Conservation (phyloP, 2,888 invertebrate species). For the Hermaeophaga mercurialis region DNA sequence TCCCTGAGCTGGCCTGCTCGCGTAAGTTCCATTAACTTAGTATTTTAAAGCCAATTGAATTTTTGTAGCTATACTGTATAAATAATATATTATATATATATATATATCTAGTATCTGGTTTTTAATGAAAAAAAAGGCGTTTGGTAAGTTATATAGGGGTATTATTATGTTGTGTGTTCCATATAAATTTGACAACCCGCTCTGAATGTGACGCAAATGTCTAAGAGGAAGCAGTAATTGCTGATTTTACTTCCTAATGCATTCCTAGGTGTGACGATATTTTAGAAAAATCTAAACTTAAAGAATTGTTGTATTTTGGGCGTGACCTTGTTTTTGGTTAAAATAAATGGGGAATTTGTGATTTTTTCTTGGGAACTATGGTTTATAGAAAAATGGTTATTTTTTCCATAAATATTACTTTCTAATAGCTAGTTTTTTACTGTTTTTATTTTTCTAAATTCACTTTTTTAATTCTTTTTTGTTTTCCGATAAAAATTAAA, state of each 20-base stretch:
- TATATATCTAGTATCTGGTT: constrained; percentile 57
- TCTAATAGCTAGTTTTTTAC: too few relatives aligned
- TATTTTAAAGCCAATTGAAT: constrained; percentile 58
- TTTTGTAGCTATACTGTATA: constrained; percentile 39
- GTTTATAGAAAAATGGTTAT: too few relatives aligned
- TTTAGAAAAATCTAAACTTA: too few relatives aligned
- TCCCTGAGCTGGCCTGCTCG: constrained; percentile 49
- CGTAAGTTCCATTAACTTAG: constrained; percentile 57
- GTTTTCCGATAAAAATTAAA: too few relatives aligned
- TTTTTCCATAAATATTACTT: too few relatives aligned
- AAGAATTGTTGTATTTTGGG: too few relatives aligned
- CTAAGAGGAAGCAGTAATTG: constrained; percentile 29
- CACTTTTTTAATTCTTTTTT: too few relatives aligned
- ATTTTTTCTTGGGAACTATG: too few relatives aligned
- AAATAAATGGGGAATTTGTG: too few relatives aligned
- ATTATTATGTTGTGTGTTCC: constrained; percentile 54
- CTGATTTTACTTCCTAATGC: constrained; percentile 26
- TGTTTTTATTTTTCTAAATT: too few relatives aligned
- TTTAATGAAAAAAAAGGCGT: constrained; percentile 55
- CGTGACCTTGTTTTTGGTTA: too few relatives aligned
- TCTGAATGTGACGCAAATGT: constrained; percentile 41
- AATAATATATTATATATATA: constrained; percentile 50
- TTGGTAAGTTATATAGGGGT: constrained; percentile 58
- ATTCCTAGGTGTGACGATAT: constrained; percentile 36
- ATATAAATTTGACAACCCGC: constrained; percentile 48